Percentiles rank a stretch among this genome's conserved stretches.
These are phyloP conservation scores for Apodemia zela DNA, from an alignment of 2,888 invertebrate genomes.

Conservation along the genomic window DNA sequence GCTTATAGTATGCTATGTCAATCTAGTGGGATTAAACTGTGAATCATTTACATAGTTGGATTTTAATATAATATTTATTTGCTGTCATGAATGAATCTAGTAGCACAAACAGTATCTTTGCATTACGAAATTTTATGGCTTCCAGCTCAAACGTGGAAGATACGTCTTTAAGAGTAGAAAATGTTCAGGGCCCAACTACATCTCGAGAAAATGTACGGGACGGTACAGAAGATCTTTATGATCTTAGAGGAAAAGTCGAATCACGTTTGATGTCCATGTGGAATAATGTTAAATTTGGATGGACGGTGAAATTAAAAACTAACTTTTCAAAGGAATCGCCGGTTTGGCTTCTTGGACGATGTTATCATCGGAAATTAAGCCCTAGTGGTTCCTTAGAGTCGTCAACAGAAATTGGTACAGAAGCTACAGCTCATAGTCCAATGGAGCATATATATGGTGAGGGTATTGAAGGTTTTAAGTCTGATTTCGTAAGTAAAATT, in stretches of 20 bases:
- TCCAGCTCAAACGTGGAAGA: conserved; percentile 44
- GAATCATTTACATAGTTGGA: not conserved
- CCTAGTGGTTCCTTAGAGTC: conserved; percentile 80
- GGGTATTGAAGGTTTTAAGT: conserved; percentile 91
- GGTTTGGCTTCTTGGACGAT: conserved; percentile 91
- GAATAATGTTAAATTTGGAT: conserved; percentile 95
- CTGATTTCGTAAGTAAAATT: conserved; percentile 89
- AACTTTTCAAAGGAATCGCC: conserved; percentile 92
- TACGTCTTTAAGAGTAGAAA: conserved; percentile 44
- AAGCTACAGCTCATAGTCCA: conserved; percentile 81
- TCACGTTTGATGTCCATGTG: conserved; percentile 92
- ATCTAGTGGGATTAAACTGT: conserved; percentile 7
- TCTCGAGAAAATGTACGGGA: conserved; percentile 57
- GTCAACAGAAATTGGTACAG: conserved; percentile 81
- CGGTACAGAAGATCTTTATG: conserved; percentile 65
- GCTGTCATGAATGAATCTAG: conserved; percentile 58
- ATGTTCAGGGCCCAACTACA: conserved; percentile 42
- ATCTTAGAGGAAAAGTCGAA: conserved; percentile 88
- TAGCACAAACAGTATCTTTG: conserved; percentile 47
- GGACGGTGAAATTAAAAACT: conserved; percentile 89
- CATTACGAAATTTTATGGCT: conserved; percentile 33
- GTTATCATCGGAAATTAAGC: conserved; percentile 87
- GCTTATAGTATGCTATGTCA: not conserved
- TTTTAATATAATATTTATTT: conserved; percentile 21
- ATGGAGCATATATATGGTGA: conserved; percentile 78